Conservation (phyloP, 1,140 invertebrate genomes). For the Drosophila pallidifrons region DNA sequence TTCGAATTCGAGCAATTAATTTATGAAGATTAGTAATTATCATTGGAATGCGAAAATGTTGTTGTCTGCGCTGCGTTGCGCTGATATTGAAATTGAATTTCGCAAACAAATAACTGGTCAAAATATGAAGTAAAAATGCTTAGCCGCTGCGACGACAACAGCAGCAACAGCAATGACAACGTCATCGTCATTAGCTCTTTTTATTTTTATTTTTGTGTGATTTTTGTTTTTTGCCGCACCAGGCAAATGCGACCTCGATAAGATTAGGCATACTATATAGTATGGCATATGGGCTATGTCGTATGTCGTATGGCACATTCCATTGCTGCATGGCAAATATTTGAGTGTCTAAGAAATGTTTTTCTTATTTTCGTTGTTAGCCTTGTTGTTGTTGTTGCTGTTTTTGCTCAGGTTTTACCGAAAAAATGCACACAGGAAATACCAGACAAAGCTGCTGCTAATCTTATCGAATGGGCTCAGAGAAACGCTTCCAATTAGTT, state of each 20-base stretch:
- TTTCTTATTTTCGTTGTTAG: slow-evolving; percentile 25
- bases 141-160: slow-evolving; percentile 14
- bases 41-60: slow-evolving; percentile 79
- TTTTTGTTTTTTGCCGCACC: slow-evolving; percentile 62
- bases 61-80: slow-evolving; percentile 64
- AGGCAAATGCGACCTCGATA: slow-evolving; percentile 71
- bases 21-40: slow-evolving; percentile 82
- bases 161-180: slow-evolving; percentile 37
- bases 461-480: slow-evolving; percentile 69
- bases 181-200: slow-evolving; percentile 68
- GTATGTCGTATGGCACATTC: slow-evolving; percentile 48
- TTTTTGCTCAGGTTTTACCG: slow-evolving; percentile 54
- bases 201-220: neutral
- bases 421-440: slow-evolving; percentile 80
- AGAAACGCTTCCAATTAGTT: slow-evolving; percentile 61
- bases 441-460: slow-evolving; percentile 58
- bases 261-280: slow-evolving; percentile 68
- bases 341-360: slow-evolving; percentile 49
- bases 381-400: neutral
- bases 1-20: slow-evolving; percentile 68
- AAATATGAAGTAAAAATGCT: slow-evolving; percentile 30
- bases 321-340: slow-evolving; percentile 69
- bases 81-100: slow-evolving; percentile 79
- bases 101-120: slow-evolving; percentile 57
- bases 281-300: slow-evolving; percentile 1